Percentiles rank a stretch among this genome's conserved stretches.
These are phyloP conservation scores for Lepidothrix coronata DNA, from an alignment of 2,113 vertebrate species.

Conservation along the genomic window DNA sequence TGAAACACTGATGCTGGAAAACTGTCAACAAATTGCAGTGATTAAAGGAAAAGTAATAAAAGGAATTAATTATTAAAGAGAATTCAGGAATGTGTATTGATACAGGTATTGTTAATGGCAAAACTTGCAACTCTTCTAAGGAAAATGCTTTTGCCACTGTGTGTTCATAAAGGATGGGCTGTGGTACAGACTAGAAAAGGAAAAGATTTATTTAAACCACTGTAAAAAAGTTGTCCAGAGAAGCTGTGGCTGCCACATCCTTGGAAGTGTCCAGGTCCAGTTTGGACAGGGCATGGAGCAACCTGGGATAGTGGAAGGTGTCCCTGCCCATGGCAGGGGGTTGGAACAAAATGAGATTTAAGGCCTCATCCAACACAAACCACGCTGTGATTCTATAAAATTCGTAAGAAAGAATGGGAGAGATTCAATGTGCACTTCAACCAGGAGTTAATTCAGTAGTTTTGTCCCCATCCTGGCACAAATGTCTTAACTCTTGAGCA, in stretches of 20 bases:
- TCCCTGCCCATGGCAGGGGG: not conserved
- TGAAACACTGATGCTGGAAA: not conserved
- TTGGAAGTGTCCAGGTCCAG: not conserved
- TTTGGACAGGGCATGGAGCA: not conserved
- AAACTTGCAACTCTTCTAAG: not conserved
- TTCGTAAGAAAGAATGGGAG: not conserved
- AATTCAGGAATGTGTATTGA: not conserved
- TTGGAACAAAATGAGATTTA: not conserved
- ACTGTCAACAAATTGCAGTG: not conserved
- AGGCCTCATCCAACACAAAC: not conserved
- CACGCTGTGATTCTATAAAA: not conserved
- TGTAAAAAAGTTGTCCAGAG: not conserved
- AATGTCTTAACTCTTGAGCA: not conserved
- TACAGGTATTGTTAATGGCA: not conserved
- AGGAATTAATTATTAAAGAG: not conserved
- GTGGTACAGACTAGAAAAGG: not conserved
- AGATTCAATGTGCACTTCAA: not conserved
- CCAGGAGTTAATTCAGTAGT: not conserved
- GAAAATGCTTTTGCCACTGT: not conserved
- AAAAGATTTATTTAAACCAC: not conserved
- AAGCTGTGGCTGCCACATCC: not conserved
- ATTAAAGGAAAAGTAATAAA: not conserved
- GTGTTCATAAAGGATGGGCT: not conserved
- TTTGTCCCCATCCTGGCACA: not conserved
- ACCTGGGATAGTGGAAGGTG: not conserved